Base-by-base conservation (phyloP, 2,113 vertebrate species). In the Nannobrachium achirus region DNA sequence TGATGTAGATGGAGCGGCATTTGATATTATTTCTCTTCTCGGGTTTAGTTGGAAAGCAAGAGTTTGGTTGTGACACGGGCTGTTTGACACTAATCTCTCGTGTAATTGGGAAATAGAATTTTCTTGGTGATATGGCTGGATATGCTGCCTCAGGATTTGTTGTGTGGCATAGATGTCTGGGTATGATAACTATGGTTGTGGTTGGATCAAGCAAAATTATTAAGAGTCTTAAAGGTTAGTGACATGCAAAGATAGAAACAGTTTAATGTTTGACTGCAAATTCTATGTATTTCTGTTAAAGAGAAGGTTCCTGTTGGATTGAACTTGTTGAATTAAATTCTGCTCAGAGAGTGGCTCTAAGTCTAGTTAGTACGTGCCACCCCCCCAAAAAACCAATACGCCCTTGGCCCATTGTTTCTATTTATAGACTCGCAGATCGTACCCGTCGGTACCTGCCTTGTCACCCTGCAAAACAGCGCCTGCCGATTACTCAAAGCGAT, bases 401-500 rank as follows among this genome's bases (percentile, higher is more conserved):
- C 62, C 72, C 63, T 15, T 58, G 14, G 56, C 20, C n/a, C 71
- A 33, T 71, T 79, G 71, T 75, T 63, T 70, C 63, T 63, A 68
- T 49, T 55, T 58, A 78, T 15, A 89, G 91, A 86, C 83, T 66
- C 73, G 86, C 92, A 84, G 90, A 87, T 81, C 19, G 88, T 88
- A 85, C 86, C n/a, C 69, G 52, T 48, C 65, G 20, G 89, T 88
- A 85, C 89, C 87, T 91, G 91, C 90, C 80, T n/a, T 41, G 90
- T 90, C 88, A 53, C 85, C 92, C 91, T 92, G 93, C 93, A 84
- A n/a, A 97, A 97, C 98, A 98, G 98, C 95, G 92, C 94, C 93
- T 99, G 98, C 98, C 97, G 96, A 98, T 99, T 99, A 99, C 98
- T 99, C 97, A 94, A 99, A 99, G 98, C 97, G 98, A 99, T 99